These are phyloP conservation scores for Desmodus rotundus DNA, from an alignment of 2,113 vertebrate genomes.

Conservation along the genomic window DNA sequence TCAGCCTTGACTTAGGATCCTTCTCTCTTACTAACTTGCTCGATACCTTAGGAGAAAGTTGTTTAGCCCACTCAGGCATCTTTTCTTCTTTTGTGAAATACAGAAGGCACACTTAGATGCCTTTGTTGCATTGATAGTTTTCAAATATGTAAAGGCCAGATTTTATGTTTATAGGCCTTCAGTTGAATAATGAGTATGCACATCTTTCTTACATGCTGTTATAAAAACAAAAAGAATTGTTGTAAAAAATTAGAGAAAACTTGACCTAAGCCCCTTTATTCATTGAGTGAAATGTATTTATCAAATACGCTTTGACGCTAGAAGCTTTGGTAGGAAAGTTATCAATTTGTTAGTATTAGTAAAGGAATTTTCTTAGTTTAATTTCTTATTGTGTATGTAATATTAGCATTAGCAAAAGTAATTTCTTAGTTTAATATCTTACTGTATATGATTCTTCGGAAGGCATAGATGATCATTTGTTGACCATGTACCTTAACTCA, in stretches of 20 bases:
- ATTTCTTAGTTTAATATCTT: neutral
- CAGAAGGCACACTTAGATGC: neutral
- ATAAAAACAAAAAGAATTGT: neutral
- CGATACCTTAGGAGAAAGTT: neutral
- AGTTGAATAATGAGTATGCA: neutral
- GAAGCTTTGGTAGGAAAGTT: neutral
- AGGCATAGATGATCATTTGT: neutral
- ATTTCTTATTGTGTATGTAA: neutral
- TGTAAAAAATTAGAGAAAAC: neutral
- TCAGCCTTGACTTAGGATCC: neutral
- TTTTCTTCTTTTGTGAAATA: neutral
- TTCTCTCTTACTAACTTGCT: neutral
- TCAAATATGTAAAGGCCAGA: neutral
- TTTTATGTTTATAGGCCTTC: neutral
- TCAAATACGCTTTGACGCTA: neutral
- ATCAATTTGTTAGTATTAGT: neutral
- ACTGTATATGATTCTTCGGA: neutral
- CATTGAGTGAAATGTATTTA: neutral
- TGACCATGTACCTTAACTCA: neutral
- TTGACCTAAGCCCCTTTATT: neutral
- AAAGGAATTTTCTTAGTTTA: slow-evolving; percentile 4
- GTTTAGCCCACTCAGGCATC: neutral
- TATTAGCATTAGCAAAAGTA: neutral
- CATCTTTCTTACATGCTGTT: neutral
- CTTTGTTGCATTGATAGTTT: neutral